A percentile compares a stretch with the other conserved stretches of the same genome.
phyloP scores from a whole-genome alignment of 2,113 vertebrate species.

The Neomonachus schauinslandi region DNA sequence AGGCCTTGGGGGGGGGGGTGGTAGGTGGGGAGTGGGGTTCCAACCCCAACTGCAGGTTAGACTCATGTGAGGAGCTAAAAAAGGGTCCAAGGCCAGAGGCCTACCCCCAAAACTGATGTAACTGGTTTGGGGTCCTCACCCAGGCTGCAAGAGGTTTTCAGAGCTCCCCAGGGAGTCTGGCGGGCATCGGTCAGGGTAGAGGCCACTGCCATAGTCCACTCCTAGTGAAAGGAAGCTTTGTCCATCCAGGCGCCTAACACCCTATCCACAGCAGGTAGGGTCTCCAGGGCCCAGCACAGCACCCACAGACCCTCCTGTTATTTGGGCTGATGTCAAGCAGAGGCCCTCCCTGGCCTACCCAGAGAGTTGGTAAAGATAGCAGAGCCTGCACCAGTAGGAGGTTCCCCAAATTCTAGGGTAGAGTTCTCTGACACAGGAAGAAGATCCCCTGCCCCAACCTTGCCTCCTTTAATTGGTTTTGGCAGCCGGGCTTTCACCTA shows the following conservation, averaged over 20 bases:
- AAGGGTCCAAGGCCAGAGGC: background rate
- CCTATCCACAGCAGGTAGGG: rapidly evolving
- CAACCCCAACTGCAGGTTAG: background rate
- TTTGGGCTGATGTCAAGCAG: background rate
- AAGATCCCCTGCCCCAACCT: background rate
- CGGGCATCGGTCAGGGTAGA: background rate
- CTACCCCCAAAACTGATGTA: background rate
- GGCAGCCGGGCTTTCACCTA: background rate
- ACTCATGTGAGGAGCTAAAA: background rate
- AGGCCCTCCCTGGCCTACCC: background rate
- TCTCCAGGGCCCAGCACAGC: background rate
- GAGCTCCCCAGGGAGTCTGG: background rate
- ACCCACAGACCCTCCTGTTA: background rate
- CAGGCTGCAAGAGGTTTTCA: background rate
- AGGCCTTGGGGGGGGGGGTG: background rate
- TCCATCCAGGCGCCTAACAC: background rate
- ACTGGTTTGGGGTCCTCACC: background rate
- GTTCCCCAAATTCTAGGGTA: background rate
- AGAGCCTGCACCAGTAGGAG: background rate
- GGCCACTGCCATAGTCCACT: background rate
- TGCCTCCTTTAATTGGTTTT: background rate
- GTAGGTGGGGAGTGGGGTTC: background rate
- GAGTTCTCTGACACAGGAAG: background rate
- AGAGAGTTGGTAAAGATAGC: background rate
- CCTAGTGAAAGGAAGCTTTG: background rate